These are phyloP conservation scores for Melanotaenia boesemani DNA, from an alignment of 2,797 vertebrate species.

Conservation along the genomic window DNA sequence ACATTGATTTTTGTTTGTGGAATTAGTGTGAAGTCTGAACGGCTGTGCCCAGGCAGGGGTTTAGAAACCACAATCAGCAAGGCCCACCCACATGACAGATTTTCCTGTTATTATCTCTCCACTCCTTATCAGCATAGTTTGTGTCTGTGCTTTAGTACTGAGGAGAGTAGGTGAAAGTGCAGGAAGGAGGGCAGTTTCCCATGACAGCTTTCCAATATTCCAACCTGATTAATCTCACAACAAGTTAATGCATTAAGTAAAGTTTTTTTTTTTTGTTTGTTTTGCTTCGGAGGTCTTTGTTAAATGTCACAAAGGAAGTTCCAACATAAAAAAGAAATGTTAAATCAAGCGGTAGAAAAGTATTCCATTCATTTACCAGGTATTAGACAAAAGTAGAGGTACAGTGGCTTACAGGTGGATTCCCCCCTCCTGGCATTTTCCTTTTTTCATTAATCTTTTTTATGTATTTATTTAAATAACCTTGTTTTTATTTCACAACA, in stretches of 20 bases:
- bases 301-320: slow-evolving; percentile 7
- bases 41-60: slow-evolving; percentile 4
- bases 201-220: slow-evolving; percentile 60
- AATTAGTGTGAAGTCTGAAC: slow-evolving; percentile 22
- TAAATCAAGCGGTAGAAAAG: slow-evolving; percentile 1
- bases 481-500: too few species aligned
- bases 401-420: background rate
- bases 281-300: slow-evolving; percentile 26
- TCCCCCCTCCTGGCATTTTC: background rate
- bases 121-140: slow-evolving; percentile 57
- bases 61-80: slow-evolving; percentile 30
- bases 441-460: background rate
- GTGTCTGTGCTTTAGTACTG: slow-evolving; percentile 49
- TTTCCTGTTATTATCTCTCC: slow-evolving; percentile 48
- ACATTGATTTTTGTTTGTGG: slow-evolving; percentile 31
- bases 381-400: background rate
- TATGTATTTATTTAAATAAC: too few species aligned
- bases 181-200: slow-evolving; percentile 22
- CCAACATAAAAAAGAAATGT: slow-evolving; percentile 3
- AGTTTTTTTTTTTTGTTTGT: slow-evolving; percentile 18
- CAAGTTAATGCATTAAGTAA: slow-evolving; percentile 41
- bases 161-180: slow-evolving; percentile 35
- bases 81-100: slow-evolving; percentile 38
- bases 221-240: slow-evolving; percentile 48
- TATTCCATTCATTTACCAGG: background rate